phyloP scores from a whole-genome alignment of 2,113 vertebrate genomes.

The Otis tarda region DNA sequence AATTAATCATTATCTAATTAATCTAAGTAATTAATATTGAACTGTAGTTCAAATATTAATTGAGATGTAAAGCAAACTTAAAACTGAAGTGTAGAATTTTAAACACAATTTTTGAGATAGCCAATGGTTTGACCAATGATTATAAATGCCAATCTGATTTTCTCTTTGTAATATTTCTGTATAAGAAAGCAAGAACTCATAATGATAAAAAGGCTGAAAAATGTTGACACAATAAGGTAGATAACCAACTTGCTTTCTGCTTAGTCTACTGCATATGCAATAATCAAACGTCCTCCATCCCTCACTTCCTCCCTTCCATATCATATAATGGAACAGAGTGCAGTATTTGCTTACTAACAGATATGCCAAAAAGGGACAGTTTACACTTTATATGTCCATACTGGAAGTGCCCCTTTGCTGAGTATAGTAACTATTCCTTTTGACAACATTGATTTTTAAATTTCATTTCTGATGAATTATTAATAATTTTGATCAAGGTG shows the following conservation, averaged over 20 bases:
- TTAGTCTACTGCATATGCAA: background rate
- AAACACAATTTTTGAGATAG: background rate
- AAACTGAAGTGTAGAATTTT: background rate
- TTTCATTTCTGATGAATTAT: constrained; percentile 70
- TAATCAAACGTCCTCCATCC: background rate
- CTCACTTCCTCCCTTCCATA: background rate
- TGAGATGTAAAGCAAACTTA: background rate
- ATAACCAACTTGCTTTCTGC: background rate
- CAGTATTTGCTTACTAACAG: background rate
- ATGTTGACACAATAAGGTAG: background rate
- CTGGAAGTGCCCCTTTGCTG: background rate
- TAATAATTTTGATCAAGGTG: constrained; percentile 69
- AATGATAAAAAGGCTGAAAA: background rate
- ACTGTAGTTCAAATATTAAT: constrained; percentile 6
- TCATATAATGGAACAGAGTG: background rate
- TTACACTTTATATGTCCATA: background rate
- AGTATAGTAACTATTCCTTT: background rate
- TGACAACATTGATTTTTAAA: constrained; percentile 53
- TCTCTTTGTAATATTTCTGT: background rate
- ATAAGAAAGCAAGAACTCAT: background rate
- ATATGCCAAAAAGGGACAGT: background rate
- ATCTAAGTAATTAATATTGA: constrained; percentile 7
- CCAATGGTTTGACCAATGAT: background rate
- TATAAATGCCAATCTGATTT: background rate
- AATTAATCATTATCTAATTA: constrained; percentile 48